Evolutionary conservation across 2,888 invertebrate species (phyloP).

Genomic region (Clepsis dumicolana): DNA sequence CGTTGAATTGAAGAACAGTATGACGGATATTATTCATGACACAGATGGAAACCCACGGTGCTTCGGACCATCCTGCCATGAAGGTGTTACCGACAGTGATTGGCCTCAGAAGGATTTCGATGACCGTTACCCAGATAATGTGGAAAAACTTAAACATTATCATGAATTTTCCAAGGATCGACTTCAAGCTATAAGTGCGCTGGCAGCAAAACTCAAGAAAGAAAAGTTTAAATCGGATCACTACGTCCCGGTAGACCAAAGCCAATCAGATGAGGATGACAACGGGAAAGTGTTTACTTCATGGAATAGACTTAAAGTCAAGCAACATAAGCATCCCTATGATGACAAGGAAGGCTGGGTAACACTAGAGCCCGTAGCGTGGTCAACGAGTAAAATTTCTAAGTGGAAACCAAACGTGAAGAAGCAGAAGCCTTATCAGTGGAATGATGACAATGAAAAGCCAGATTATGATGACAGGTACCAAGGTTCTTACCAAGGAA

Average conservation of each 20-base stretch:
- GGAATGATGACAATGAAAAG: conserved; percentile 65
- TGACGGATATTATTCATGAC: conserved; percentile 78
- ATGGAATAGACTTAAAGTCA: conserved; percentile 84
- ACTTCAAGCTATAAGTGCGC: conserved; percentile 75
- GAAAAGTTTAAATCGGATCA: conserved; percentile 69
- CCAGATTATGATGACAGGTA: conserved; percentile 48
- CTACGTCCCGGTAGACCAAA: conserved; percentile 54
- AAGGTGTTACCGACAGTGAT: conserved; percentile 64
- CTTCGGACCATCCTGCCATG: conserved; percentile 80
- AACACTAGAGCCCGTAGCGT: conserved; percentile 91
- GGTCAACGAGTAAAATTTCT: conserved; percentile 92
- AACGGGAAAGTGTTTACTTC: conserved; percentile 72
- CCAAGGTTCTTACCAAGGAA: conserved; percentile 61
- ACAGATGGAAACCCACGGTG: conserved; percentile 71
- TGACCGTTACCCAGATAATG: conserved; percentile 87
- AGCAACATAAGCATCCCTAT: conserved; percentile 86
- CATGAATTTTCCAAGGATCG: conserved; percentile 74
- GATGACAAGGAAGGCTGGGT: conserved; percentile 93
- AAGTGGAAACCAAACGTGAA: conserved; percentile 91
- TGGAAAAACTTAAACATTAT: conserved; percentile 84
- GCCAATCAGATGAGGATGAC: conserved; percentile 60
- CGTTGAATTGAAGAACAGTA: conserved; percentile 72
- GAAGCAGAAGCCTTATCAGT: conserved; percentile 80
- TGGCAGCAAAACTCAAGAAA: conserved; percentile 81
- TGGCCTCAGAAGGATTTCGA: conserved; percentile 86